Evolutionary conservation across 2,797 vertebrate genomes (phyloP), one percentile per base, ranked within the genome.

Genomic region (Pelobates cultripes): DNA sequence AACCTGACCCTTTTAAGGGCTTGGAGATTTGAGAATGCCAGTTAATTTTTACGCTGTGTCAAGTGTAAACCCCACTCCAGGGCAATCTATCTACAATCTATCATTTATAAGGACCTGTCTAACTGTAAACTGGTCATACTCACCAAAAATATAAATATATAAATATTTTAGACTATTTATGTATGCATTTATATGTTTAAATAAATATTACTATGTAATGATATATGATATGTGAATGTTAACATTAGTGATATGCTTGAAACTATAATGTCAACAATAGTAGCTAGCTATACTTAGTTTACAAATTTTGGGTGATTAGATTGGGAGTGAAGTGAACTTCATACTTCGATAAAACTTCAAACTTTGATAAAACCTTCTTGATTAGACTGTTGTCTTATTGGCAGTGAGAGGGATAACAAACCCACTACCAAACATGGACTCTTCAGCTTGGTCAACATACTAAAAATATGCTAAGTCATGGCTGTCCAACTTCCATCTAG

Each of bases 81-180:
- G 4, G 2, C 68, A 7, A 28, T 71, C 47, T 17, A 71, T 51
- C 17, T 74, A 61, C 10, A 57, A 57, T 57, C 0, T 4, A 12
- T 28, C 28, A 28, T 28, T 28, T 41, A 61, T 61, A 74, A 10
- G 61, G 41, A 42, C 53, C 72, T 17, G 42, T 74, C 55, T 41
- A 6, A 73, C 40, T 12, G 7, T 14, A 47, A 47, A 73, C 6
- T 40, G 43, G 13, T n/a, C 10, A 3, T n/a, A 42, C 41, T 7
- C n/a, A 28, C 4, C 44, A 72, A 82, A 76, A 44, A 72, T 77
- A 77, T 73, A 82, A 77, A 77, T 82, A 72, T 82, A 77, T 77
- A 71, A 71, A 66, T 72, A 44, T 14, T 43, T 63, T 15, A 71
- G 44, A 43, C 69, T 69, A 44, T 76, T 44, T 45, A 13, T 44